Percentiles rank a stretch among this genome's conserved stretches.
phyloP scores from a whole-genome alignment of 2,888 invertebrate species.

The Amorpha juglandis region DNA sequence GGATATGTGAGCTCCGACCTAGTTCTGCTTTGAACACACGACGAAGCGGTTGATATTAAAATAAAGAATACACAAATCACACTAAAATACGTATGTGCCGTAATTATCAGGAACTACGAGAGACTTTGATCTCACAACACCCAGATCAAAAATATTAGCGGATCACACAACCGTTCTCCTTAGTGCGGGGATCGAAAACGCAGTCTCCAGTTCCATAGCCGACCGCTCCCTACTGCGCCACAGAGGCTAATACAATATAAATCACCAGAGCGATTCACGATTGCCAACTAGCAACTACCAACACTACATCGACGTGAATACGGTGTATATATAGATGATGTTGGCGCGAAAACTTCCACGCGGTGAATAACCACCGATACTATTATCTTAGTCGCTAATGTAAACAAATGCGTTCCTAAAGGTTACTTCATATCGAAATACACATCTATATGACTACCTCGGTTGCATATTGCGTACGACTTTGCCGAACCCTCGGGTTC shows the following conservation, averaged over 20 bases:
- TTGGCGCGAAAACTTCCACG: conserved; percentile 15
- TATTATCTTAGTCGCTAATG: background rate
- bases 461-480: too few species aligned
- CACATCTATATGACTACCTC: too few species aligned
- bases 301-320: background rate
- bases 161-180: too few species aligned
- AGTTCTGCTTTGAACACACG: background rate
- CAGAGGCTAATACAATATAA: background rate
- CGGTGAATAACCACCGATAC: background rate
- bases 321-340: background rate
- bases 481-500: too few species aligned
- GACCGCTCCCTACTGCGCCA: background rate
- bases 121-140: too few species aligned
- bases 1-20: background rate
- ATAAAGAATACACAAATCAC: too few species aligned
- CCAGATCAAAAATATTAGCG: too few species aligned
- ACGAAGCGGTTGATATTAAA: background rate
- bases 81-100: too few species aligned
- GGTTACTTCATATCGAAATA: too few species aligned
- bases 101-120: too few species aligned
- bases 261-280: background rate
- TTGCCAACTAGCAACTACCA: background rate
- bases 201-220: background rate
- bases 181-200: too few species aligned
- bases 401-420: background rate